Evolutionary conservation across 2,113 vertebrate genomes (phyloP).

Genomic region (Panthera leo): DNA sequence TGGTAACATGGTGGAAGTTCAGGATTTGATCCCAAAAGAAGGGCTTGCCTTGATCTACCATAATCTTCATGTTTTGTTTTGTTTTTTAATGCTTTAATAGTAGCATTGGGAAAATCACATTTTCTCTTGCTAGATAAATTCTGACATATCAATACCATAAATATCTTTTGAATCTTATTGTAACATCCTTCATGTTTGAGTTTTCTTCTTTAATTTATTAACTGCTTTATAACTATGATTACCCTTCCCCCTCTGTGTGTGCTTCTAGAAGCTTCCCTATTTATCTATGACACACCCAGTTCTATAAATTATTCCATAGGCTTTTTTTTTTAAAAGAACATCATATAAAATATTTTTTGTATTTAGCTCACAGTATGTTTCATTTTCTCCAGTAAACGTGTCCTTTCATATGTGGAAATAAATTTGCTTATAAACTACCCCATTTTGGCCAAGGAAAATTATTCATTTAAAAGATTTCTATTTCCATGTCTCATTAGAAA

Average conservation of each 20-base stretch:
- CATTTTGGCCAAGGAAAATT: background rate
- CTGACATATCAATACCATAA: background rate
- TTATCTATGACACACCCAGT: slow-evolving; percentile 3
- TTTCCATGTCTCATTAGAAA: background rate
- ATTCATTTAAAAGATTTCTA: background rate
- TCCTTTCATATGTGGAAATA: background rate
- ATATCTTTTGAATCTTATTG: background rate
- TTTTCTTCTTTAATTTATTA: slow-evolving; percentile 24
- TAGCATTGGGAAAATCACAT: background rate
- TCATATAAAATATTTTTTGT: slow-evolving; percentile 11
- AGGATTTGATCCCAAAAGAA: background rate
- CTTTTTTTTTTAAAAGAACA: slow-evolving; percentile 25
- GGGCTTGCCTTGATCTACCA: background rate
- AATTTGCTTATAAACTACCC: background rate
- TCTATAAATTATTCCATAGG: background rate
- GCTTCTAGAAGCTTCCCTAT: background rate
- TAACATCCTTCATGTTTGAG: background rate
- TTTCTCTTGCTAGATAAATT: background rate
- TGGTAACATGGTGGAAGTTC: background rate
- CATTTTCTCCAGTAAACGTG: background rate
- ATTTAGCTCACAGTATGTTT: background rate
- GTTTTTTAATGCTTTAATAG: background rate
- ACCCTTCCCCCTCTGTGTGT: background rate
- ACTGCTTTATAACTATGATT: background rate
- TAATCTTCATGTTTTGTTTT: background rate